These are phyloP conservation scores for Neria commutata DNA, from an alignment of 2,888 invertebrate species.

Conservation along the genomic window DNA sequence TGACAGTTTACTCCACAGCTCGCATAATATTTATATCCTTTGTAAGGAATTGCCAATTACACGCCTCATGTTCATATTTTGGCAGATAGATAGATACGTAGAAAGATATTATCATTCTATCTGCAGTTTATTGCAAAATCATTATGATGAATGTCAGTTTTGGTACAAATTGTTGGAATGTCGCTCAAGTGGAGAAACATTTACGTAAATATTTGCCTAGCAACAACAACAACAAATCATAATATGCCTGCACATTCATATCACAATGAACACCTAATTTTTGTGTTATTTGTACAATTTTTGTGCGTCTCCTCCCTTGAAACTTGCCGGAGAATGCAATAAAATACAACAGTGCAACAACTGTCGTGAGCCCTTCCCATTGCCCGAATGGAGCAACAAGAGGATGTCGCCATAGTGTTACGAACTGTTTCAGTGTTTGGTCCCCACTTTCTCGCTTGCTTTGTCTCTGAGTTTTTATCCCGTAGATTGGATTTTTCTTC, in stretches of 20 bases:
- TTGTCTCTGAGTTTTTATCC: conserved; percentile 37
- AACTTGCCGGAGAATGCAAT: conserved; percentile 19
- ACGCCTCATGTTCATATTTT: no score
- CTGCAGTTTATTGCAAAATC: conserved; percentile 51
- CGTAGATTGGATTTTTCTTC: conserved; percentile 54
- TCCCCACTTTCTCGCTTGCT: no score
- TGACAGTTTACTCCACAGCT: no score
- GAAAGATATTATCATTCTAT: conserved; percentile 25
- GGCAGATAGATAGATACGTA: no score
- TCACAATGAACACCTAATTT: conserved; percentile 53
- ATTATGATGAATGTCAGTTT: conserved; percentile 51
- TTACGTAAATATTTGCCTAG: conserved; percentile 38
- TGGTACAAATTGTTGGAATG: conserved; percentile 24
- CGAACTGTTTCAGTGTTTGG: not conserved
- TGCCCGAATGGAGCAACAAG: no score
- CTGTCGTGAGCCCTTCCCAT: not conserved
- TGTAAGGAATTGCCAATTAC: no score
- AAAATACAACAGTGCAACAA: conserved; percentile 17
- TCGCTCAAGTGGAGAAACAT: conserved; percentile 33
- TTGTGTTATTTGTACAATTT: conserved; percentile 36
- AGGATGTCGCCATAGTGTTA: no score
- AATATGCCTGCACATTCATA: conserved; percentile 49
- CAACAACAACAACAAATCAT: conserved; percentile 6
- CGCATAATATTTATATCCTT: no score
- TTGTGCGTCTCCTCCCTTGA: not conserved